Percentiles rank a stretch among this genome's conserved stretches.
Evolutionary conservation across 2,113 vertebrate genomes (phyloP).

Genomic region (Seriola aureovittata): DNA sequence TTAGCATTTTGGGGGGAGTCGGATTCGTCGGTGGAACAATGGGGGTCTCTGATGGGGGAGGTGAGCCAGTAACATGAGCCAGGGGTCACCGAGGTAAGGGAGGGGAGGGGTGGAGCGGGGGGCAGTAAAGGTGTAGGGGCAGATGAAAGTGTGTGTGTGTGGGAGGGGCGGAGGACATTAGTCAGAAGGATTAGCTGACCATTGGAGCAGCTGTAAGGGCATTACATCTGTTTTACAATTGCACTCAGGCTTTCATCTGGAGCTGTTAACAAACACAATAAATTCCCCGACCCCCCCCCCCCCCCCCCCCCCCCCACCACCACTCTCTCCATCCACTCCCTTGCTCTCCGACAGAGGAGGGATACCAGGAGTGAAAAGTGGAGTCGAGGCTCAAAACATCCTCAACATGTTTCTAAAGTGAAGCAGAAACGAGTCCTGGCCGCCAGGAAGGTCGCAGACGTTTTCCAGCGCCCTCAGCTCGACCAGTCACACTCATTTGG

Average conservation of each 20-base stretch:
- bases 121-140: slow-evolving; percentile 69
- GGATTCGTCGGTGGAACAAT: slow-evolving; percentile 69
- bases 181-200: slow-evolving; percentile 85
- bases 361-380: slow-evolving; percentile 26
- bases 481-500: slow-evolving; percentile 18
- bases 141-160: slow-evolving; percentile 68
- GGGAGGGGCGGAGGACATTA: slow-evolving; percentile 68
- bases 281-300: slow-evolving; percentile 81
- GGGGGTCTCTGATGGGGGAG: slow-evolving; percentile 72
- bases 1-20: slow-evolving; percentile 74
- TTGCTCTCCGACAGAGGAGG: slow-evolving; percentile 21
- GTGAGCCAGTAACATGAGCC: slow-evolving; percentile 78
- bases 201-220: slow-evolving; percentile 85
- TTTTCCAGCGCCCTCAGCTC: slow-evolving; percentile 5
- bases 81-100: slow-evolving; percentile 68
- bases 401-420: slow-evolving; percentile 25
- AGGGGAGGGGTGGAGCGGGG: slow-evolving; percentile 14
- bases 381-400: slow-evolving; percentile 24
- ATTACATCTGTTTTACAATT: slow-evolving; percentile 88
- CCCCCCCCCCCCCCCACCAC: slow-evolving; percentile 72
- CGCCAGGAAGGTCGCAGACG: not conserved
- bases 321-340: slow-evolving; percentile 56
- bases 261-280: slow-evolving; percentile 85
- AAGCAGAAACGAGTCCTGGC: slow-evolving; percentile 11
- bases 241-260: slow-evolving; percentile 83